A percentile compares a stretch with the other conserved stretches of the same genome.
Evolutionary conservation across 2,888 invertebrate genomes (phyloP).

Genomic region (Anagyrus pseudococci): DNA sequence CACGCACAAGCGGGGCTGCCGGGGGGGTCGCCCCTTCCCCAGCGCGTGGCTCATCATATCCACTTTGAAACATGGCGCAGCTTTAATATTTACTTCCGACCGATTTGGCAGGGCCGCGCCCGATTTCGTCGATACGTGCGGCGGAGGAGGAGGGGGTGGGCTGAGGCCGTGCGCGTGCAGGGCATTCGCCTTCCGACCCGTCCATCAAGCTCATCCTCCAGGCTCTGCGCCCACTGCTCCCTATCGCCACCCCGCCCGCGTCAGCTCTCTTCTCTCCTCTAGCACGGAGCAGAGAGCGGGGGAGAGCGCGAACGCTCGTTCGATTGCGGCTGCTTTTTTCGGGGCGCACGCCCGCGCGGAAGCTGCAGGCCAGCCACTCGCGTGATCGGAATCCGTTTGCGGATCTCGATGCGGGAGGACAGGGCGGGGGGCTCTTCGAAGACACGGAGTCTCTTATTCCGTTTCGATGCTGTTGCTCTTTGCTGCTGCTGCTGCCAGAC

Average conservation of each 20-base stretch:
- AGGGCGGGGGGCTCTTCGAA: constrained; percentile 32
- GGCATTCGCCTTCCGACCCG: background rate
- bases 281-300: background rate
- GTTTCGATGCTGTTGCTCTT: background rate
- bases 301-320: too few relatives aligned
- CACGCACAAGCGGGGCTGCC: too few relatives aligned
- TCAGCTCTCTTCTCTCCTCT: too few relatives aligned
- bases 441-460: constrained; percentile 42
- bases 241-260: background rate
- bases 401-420: too few relatives aligned
- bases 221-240: background rate
- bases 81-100: constrained; percentile 33
- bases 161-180: background rate
- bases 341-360: too few relatives aligned
- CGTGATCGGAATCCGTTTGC: constrained; percentile 28
- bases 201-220: background rate
- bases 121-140: too few relatives aligned
- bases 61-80: constrained; percentile 20
- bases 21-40: too few relatives aligned
- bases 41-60: background rate
- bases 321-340: too few relatives aligned
- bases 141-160: background rate
- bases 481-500: background rate
- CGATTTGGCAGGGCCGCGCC: constrained; percentile 20
- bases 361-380: constrained; percentile 16